Base-by-base conservation (phyloP, 2,797 vertebrate genomes). In the Coranthus polyacanthus region DNA sequence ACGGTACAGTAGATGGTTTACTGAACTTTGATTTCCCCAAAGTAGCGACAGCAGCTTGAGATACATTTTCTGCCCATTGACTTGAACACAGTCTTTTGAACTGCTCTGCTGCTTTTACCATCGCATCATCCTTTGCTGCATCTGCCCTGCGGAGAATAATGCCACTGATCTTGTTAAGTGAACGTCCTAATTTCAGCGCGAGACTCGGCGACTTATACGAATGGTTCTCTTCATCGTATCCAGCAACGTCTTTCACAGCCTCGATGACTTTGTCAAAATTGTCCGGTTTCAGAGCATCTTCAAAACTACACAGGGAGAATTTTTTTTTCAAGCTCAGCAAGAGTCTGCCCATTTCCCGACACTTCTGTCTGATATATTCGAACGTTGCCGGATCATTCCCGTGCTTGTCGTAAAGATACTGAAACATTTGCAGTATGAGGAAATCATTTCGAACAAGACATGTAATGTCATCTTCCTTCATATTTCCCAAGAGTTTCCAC, bases 141-240 rank as follows among this genome's bases (percentile, higher is more conserved):
- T 29, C 17, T 13, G 45, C 58, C 36, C 45, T 39, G 45, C 58
- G 18, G 21, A 49, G 20, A 21, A 50, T 49, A n/a, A 50, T 50
- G 22, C 18, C 21, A 18, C 45, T 12, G 2, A 51, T 43, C 37
- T 43, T 42, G 9, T 34, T 32, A 0, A 62, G 46, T 2, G 59
- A 62, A 4, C 32, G 46, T 20, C 47, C 59, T 4, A 34, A n/a
- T 42, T 52, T 51, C 3, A 62, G 17, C 4, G 37, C 59, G 12
- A 62, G 47, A 51, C 47, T 62, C 11, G 59, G 59, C 32, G 47
- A 51, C 5, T 1, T 4, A 41, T 34, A 62, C 0, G 3, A 32
- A 12, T 44, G 49, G 10, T 53, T 44, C 26, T 63, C 49, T 34
- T 52, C 37, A 43, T 52, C 13, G 16, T 43, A 43, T 4, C 47